Percentiles rank a stretch among this genome's conserved stretches.
phyloP scores from a whole-genome alignment of 2,888 invertebrate genomes.

The Dorcus parallelipipedus region DNA sequence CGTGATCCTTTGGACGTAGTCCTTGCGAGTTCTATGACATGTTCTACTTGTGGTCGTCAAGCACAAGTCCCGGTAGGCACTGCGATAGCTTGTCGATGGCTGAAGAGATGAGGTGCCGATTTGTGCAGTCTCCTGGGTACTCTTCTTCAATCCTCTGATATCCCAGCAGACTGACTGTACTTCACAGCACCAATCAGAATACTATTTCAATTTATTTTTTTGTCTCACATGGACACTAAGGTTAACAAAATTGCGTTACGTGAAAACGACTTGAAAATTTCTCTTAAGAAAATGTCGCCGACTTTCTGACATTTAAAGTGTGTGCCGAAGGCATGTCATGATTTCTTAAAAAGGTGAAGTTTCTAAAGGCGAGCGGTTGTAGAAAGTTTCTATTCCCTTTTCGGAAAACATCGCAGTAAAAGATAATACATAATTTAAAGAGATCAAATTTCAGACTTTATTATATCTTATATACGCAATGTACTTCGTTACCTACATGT shows the following conservation, averaged over 20 bases:
- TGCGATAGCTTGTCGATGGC: conserved; percentile 28
- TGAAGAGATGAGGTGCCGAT: conserved; percentile 31
- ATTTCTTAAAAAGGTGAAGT: no score
- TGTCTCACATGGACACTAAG: conserved; percentile 2
- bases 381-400: no score
- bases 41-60: conserved; percentile 19
- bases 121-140: conserved; percentile 22
- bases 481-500: no score
- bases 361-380: no score
- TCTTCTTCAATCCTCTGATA: conserved; percentile 11
- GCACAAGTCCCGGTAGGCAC: conserved; percentile 21
- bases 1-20: no score
- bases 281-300: neutral
- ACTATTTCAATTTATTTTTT: conserved; percentile 11
- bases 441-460: no score
- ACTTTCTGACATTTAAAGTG: no score
- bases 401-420: no score
- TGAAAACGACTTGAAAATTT: conserved; percentile 8
- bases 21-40: conserved; percentile 5
- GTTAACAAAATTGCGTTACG: conserved; percentile 7
- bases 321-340: no score
- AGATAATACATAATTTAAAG: no score
- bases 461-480: no score
- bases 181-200: conserved; percentile 10
- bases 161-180: neutral